phyloP scores from a whole-genome alignment of 2,888 invertebrate genomes.

The Carabus problematicus region DNA sequence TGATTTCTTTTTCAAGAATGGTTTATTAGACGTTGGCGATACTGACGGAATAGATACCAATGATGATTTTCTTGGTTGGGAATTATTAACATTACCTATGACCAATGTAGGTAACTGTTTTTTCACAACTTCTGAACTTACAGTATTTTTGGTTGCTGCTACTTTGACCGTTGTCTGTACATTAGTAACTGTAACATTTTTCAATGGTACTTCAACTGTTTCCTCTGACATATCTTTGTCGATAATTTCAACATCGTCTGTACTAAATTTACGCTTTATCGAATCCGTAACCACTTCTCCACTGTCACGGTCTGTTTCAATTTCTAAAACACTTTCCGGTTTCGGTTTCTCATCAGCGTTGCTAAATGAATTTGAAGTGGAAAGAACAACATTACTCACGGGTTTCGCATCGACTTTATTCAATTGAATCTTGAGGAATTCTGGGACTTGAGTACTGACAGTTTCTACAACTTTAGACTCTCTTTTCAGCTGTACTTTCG shows the following conservation, averaged over 20 bases:
- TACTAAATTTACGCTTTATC: conserved; percentile 58
- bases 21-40: conserved; percentile 52
- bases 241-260: conserved; percentile 60
- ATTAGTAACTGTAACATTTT: conserved; percentile 44
- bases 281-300: conserved; percentile 44
- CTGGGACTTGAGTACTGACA: conserved; percentile 61
- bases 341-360: conserved; percentile 50
- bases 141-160: background rate
- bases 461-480: conserved; percentile 58
- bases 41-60: conserved; percentile 46
- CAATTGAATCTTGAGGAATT: conserved; percentile 74
- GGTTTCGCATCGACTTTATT: conserved; percentile 73
- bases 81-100: conserved; percentile 39
- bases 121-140: conserved; percentile 45
- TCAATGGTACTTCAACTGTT: conserved; percentile 47
- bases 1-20: conserved; percentile 64
- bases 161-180: conserved; percentile 33
- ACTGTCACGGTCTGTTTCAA: conserved; percentile 46
- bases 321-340: conserved; percentile 50
- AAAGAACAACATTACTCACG: conserved; percentile 69
- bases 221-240: conserved; percentile 52
- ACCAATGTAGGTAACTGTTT: conserved; percentile 50
- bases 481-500: conserved; percentile 66
- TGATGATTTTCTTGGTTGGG: conserved; percentile 45
- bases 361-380: conserved; percentile 66